Conservation (phyloP, 2,888 invertebrate genomes). For the Cantharis lateralis region DNA sequence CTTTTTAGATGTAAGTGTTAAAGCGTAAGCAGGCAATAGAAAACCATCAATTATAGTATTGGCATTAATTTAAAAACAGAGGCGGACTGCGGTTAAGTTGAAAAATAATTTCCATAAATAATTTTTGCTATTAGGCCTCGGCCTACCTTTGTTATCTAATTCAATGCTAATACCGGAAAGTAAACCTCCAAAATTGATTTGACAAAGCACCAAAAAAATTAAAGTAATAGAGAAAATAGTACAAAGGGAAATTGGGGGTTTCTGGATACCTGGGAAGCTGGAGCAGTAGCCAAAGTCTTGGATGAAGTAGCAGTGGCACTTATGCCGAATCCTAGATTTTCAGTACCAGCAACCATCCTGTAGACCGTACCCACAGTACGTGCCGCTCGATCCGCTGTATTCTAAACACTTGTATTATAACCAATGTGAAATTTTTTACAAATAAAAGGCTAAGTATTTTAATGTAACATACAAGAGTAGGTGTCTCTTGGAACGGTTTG, state of each 20-base stretch:
- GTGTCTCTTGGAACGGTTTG: not conserved
- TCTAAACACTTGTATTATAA: conserved; percentile 29
- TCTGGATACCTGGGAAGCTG: conserved; percentile 45
- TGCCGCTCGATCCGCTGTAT: conserved; percentile 73
- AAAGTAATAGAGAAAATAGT: conserved; percentile 12
- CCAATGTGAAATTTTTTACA: conserved; percentile 6
- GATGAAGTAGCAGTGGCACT: conserved; percentile 66
- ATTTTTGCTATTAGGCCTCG: not conserved
- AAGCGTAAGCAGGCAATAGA: not conserved
- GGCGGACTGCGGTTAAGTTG: not conserved
- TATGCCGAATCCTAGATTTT: conserved; percentile 73
- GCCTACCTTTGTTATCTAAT: not conserved
- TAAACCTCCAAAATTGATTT: not conserved
- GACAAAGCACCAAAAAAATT: not conserved
- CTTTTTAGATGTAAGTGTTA: not conserved
- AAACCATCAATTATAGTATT: not conserved
- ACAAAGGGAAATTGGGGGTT: conserved; percentile 45
- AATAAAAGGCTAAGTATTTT: not conserved
- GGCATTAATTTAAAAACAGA: not conserved
- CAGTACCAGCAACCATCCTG: conserved; percentile 78
- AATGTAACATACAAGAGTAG: not conserved
- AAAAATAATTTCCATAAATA: not conserved
- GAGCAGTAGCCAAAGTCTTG: conserved; percentile 40
- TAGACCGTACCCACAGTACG: conserved; percentile 79
- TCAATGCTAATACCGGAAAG: not conserved